These are phyloP conservation scores for Phymorhynchus buccinoides DNA, from an alignment of 1,140 invertebrate species.

Conservation along the genomic window DNA sequence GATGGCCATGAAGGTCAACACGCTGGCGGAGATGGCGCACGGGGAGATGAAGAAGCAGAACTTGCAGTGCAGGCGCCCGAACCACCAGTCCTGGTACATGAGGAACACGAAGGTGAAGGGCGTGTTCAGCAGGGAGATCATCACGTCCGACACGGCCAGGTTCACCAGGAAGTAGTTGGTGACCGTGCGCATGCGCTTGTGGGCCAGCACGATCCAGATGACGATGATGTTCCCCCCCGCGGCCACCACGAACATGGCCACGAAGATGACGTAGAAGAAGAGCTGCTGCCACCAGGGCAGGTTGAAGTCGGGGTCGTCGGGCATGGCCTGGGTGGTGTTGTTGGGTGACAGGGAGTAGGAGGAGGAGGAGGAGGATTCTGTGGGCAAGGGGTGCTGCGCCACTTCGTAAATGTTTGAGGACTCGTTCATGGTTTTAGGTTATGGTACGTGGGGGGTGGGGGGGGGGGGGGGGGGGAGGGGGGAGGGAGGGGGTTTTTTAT, in stretches of 20 bases:
- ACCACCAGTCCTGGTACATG: slow-evolving; percentile 85
- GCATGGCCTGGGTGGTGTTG: slow-evolving; percentile 22
- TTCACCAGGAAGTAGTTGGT: slow-evolving; percentile 97
- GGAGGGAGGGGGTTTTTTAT: no score
- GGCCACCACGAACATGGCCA: slow-evolving; percentile 91
- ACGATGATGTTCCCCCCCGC: slow-evolving; percentile 94
- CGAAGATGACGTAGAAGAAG: slow-evolving; percentile 77
- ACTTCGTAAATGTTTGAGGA: neutral
- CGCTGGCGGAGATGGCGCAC: slow-evolving; percentile 89
- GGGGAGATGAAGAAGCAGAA: slow-evolving; percentile 92
- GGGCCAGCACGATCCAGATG: slow-evolving; percentile 93
- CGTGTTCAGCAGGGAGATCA: slow-evolving; percentile 93
- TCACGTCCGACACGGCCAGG: slow-evolving; percentile 90
- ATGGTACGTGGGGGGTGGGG: no score
- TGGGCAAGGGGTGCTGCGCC: neutral
- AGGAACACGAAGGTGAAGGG: slow-evolving; percentile 95
- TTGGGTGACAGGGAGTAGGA: neutral
- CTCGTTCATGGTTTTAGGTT: neutral
- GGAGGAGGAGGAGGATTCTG: neutral
- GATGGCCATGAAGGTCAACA: slow-evolving; percentile 94
- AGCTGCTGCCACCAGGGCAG: slow-evolving; percentile 68
- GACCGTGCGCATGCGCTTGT: slow-evolving; percentile 91
- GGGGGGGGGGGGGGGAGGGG: no score
- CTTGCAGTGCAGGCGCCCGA: slow-evolving; percentile 87
- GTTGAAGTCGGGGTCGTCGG: slow-evolving; percentile 38